phyloP scores from a whole-genome alignment of 2,113 vertebrate species.

The cat (Felis catus) region F.catus_Fca126_mat1.0 CM031425.1:49163501-49164000 shows the following conservation, averaged over 20 bases:
- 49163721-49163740: not conserved
- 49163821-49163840: too few species aligned
- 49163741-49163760: not conserved
- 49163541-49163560: not conserved
- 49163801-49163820: too few species aligned
- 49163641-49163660: not conserved
- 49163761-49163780: not conserved
- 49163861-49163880: too few species aligned
- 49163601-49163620: not conserved
- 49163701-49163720: not conserved
- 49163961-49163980: too few species aligned
- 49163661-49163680: not conserved
- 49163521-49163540: not conserved
- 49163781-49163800: too few species aligned
- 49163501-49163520: not conserved
- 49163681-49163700: conserved; percentile 12
- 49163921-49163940: too few species aligned
- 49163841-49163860: too few species aligned
- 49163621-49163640: not conserved
- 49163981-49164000: not conserved
- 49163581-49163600: not conserved
- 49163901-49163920: too few species aligned
- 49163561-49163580: not conserved
- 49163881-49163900: too few species aligned
- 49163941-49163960: too few species aligned